A percentile compares a stretch with the other conserved stretches of the same genome.
These are phyloP conservation scores for Acheta domesticus DNA, from an alignment of 2,888 invertebrate genomes.

Conservation along the genomic window DNA sequence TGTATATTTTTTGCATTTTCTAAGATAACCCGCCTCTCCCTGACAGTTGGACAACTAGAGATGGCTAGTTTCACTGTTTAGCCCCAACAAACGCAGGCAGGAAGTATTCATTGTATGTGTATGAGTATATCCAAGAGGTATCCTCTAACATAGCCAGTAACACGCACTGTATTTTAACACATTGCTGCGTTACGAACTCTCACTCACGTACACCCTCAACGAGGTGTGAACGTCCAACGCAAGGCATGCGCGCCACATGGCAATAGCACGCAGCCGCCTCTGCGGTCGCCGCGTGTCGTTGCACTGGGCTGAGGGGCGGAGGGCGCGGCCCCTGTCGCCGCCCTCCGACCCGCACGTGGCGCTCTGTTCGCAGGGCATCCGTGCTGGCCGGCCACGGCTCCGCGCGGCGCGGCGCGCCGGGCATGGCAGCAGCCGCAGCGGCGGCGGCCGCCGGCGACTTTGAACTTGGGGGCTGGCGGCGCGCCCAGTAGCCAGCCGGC, in stretches of 20 bases:
- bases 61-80: no score
- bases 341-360: neutral
- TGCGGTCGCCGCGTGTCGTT: neutral
- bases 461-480: conserved; percentile 29
- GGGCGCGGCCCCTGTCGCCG: neutral
- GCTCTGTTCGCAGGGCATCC: neutral
- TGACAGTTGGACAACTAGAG: no score
- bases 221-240: neutral
- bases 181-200: no score
- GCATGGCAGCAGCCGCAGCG: neutral
- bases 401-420: neutral
- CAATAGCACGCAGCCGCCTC: neutral
- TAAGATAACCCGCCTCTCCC: no score
- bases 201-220: no score
- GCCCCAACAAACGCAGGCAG: no score
- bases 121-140: no score
- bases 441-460: conserved; percentile 23
- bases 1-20: no score
- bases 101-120: no score
- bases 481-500: conserved; percentile 21
- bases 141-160: no score
- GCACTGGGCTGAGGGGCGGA: neutral
- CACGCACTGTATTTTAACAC: no score
- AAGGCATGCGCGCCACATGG: neutral
- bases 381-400: neutral